Evolutionary conservation across 2,113 vertebrate genomes (phyloP).

Genomic region (Zapus hudsonius): DNA sequence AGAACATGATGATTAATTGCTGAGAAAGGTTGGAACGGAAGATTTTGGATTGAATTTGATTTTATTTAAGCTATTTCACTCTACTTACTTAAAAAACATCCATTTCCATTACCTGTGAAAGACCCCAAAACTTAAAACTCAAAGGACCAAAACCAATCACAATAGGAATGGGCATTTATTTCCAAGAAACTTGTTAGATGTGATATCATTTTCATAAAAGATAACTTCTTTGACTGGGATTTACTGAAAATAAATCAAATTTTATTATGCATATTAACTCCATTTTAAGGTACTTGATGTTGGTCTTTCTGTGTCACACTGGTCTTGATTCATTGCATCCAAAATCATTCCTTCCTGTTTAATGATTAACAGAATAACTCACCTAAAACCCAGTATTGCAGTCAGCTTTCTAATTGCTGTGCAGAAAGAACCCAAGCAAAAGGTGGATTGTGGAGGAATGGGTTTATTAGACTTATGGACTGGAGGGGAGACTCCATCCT

Average conservation of each 20-base stretch:
- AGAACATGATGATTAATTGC: background rate
- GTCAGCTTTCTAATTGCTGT: too few species aligned
- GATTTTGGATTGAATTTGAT: background rate
- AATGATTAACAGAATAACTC: accelerated
- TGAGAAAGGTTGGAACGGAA: background rate
- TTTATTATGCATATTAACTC: background rate
- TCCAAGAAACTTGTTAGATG: background rate
- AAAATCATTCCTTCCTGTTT: background rate
- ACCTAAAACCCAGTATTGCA: too few species aligned
- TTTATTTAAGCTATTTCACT: background rate
- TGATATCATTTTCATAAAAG: background rate
- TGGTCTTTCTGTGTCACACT: background rate
- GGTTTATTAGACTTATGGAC: too few species aligned
- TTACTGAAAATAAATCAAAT: background rate
- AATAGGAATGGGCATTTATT: background rate
- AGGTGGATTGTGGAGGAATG: too few species aligned
- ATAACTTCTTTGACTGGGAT: background rate
- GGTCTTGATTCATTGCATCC: background rate
- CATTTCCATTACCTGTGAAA: background rate
- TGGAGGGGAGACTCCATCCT: too few species aligned
- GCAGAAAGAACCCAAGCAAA: too few species aligned
- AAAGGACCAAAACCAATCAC: background rate
- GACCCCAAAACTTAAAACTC: background rate
- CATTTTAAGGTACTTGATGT: background rate
- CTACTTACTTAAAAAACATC: background rate